Percentiles rank a stretch among this genome's conserved stretches.
Evolutionary conservation across 2,797 vertebrate species (phyloP).

Genomic region (Sebastes paucispinis): DNA sequence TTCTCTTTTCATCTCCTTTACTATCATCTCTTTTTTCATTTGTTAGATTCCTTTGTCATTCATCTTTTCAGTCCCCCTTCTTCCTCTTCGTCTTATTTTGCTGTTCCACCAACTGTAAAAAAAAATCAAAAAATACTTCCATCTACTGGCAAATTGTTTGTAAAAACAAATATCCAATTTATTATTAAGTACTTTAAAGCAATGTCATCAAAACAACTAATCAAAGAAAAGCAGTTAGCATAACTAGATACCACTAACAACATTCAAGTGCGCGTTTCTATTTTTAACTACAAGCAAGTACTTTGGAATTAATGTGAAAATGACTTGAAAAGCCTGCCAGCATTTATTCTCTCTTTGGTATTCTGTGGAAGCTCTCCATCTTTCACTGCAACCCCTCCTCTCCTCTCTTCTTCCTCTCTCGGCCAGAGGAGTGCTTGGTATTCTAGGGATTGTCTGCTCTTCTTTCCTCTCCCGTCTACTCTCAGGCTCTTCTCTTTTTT

Average conservation of each 20-base stretch:
- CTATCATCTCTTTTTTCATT: slow-evolving; percentile 5
- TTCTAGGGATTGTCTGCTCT: slow-evolving; percentile 71
- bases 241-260: background rate
- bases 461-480: slow-evolving; percentile 64
- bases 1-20: background rate
- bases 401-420: slow-evolving; percentile 56
- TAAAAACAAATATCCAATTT: background rate
- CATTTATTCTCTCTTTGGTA: slow-evolving; percentile 69
- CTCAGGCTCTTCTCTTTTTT: slow-evolving; percentile 28
- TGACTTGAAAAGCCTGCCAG: slow-evolving; percentile 57
- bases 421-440: slow-evolving; percentile 72
- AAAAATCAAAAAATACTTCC: background rate
- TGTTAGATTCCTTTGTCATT: slow-evolving; percentile 3
- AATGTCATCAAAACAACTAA: slow-evolving; percentile 15
- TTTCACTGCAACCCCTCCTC: slow-evolving; percentile 63
- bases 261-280: slow-evolving; percentile 15
- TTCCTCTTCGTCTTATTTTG: background rate
- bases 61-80: background rate
- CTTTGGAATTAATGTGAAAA: slow-evolving; percentile 54
- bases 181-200: background rate
- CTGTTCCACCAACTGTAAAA: background rate
- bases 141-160: slow-evolving; percentile 9
- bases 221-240: background rate
- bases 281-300: slow-evolving; percentile 53
- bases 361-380: slow-evolving; percentile 62